Percentiles rank a stretch among this genome's conserved stretches.
Conservation (phyloP, 2,113 vertebrate species). For the Conger conger region DNA sequence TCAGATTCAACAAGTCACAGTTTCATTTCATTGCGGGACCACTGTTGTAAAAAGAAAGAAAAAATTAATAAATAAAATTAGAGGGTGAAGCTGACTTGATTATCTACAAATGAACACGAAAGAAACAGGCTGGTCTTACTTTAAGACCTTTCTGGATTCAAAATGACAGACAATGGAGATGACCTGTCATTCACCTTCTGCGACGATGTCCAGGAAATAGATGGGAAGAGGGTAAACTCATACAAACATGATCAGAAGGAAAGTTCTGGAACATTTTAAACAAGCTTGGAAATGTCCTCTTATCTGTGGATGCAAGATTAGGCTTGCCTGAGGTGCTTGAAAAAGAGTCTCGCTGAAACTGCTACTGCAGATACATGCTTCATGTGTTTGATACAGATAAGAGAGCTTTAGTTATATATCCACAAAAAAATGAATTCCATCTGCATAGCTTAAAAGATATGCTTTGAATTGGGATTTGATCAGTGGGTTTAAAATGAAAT, state of each 20-base stretch:
- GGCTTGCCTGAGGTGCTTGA: conserved; percentile 30
- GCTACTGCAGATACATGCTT: conserved; percentile 14
- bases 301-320: conserved; percentile 24
- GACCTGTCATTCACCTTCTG: not conserved
- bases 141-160: no score
- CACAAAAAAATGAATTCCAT: conserved; percentile 12
- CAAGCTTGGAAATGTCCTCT: conserved; percentile 45
- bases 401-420: conserved; percentile 18
- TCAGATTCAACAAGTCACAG: conserved; percentile 1
- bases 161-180: not conserved
- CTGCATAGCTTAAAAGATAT: conserved; percentile 23
- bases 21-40: not conserved
- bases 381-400: conserved; percentile 34
- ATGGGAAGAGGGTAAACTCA: conserved; percentile 57
- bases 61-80: not conserved
- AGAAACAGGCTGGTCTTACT: no score
- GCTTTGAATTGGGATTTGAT: conserved; percentile 26
- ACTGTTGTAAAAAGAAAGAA: not conserved
- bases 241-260: conserved; percentile 32
- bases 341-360: conserved; percentile 8
- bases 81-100: no score
- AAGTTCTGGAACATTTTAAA: conserved; percentile 51
- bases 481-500: conserved; percentile 22
- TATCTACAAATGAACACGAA: no score
- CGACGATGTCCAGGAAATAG: conserved; percentile 42